A percentile compares a stretch with the other conserved stretches of the same genome.
These are phyloP conservation scores for Euwallacea similis DNA, from an alignment of 1,140 invertebrate species.

Conservation along the genomic window DNA sequence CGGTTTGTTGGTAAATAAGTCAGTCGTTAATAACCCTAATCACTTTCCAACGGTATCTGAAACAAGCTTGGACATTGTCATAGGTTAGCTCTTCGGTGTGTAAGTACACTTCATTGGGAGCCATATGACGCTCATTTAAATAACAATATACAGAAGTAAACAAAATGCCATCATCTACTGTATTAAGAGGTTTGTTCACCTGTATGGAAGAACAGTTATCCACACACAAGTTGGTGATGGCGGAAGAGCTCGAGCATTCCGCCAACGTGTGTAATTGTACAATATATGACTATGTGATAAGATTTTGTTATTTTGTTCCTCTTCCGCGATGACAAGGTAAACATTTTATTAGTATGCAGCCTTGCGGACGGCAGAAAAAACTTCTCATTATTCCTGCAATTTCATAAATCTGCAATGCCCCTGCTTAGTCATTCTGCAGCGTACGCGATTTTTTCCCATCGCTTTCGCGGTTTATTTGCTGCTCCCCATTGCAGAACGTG, in stretches of 20 bases:
- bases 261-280: constrained; percentile 1
- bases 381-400: too few relatives aligned
- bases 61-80: too few relatives aligned
- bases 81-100: too few relatives aligned
- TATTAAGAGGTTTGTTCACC: constrained; percentile 9
- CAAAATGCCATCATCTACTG: neutral
- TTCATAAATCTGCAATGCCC: too few relatives aligned
- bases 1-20: constrained; percentile 1
- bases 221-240: constrained; percentile 1
- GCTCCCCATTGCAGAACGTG: neutral
- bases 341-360: too few relatives aligned
- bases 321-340: too few relatives aligned
- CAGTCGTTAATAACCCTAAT: neutral
- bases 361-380: too few relatives aligned
- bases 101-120: too few relatives aligned
- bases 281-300: too few relatives aligned
- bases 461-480: neutral
- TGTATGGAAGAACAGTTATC: constrained; percentile 10
- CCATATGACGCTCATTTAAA: too few relatives aligned
- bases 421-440: constrained; percentile 4
- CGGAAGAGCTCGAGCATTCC: constrained; percentile 14
- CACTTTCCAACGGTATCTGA: too few relatives aligned
- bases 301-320: too few relatives aligned
- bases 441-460: constrained; percentile 4
- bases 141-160: neutral